phyloP scores from a whole-genome alignment of 2,797 vertebrate species.

The Tympanoctomys barrerae region DNA sequence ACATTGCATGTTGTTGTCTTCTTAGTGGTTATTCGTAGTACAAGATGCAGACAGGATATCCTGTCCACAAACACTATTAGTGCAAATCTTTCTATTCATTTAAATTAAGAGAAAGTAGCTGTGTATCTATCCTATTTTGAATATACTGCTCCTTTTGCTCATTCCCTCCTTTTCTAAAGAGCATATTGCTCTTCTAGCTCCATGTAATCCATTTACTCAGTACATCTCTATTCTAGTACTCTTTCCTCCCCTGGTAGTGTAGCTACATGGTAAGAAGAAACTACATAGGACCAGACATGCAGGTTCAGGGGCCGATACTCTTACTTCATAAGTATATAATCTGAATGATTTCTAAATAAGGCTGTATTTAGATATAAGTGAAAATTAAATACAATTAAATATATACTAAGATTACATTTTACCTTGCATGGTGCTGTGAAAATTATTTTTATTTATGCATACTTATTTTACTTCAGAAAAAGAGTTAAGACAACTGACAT shows the following conservation, averaged over 20 bases:
- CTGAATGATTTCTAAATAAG: background rate
- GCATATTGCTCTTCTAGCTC: background rate
- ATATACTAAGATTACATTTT: background rate
- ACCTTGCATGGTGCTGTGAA: background rate
- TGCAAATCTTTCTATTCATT: too few species aligned
- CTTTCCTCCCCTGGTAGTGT: background rate
- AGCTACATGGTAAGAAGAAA: background rate
- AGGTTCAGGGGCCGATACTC: background rate
- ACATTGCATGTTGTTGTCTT: too few species aligned
- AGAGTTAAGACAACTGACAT: background rate
- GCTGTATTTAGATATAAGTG: background rate
- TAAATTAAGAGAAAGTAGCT: too few species aligned
- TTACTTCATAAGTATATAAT: background rate
- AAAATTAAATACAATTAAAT: background rate
- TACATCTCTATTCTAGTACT: background rate
- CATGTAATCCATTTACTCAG: background rate
- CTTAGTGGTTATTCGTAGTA: too few species aligned
- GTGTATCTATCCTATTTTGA: too few species aligned
- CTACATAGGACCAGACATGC: background rate
- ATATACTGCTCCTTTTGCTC: background rate
- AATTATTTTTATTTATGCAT: background rate
- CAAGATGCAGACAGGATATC: too few species aligned
- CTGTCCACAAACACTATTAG: too few species aligned
- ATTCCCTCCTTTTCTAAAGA: constrained; percentile 1
- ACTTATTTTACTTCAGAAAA: background rate